Evolutionary conservation across 2,797 vertebrate species (phyloP).

Genomic region (Eremophila alpestris): DNA sequence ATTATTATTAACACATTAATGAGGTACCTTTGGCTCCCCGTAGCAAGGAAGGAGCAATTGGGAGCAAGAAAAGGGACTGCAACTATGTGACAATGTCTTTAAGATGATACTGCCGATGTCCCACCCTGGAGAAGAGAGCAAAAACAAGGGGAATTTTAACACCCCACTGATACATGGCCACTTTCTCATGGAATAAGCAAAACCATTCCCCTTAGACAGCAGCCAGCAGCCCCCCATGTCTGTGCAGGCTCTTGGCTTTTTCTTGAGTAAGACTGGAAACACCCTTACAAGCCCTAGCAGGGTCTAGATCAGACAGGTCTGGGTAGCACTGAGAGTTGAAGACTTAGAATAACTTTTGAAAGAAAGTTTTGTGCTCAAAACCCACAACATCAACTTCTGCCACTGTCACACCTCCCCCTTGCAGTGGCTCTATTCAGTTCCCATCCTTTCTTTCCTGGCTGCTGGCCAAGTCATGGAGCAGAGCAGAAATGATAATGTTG

Average conservation of each 20-base stretch:
- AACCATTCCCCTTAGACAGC: neutral
- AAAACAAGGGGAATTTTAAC: neutral
- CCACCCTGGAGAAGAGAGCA: neutral
- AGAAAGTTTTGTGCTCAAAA: neutral
- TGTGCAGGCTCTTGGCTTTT: neutral
- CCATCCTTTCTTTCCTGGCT: neutral
- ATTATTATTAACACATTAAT: neutral
- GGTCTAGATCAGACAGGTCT: neutral
- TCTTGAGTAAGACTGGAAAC: neutral
- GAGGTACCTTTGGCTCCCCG: neutral
- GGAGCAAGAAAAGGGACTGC: neutral
- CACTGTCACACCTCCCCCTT: neutral
- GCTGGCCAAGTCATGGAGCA: neutral
- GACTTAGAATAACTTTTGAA: neutral
- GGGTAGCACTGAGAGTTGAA: neutral
- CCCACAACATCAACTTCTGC: neutral
- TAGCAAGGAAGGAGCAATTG: neutral
- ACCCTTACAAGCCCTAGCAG: neutral
- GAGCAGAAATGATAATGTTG: neutral
- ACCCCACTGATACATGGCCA: neutral
- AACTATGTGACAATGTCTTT: fast-evolving
- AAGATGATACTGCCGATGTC: neutral
- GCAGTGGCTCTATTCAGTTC: neutral
- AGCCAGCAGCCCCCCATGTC: neutral
- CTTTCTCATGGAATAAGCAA: neutral